Base-by-base conservation (phyloP, 2,113 vertebrate genomes). In the Scatophagus argus region DNA sequence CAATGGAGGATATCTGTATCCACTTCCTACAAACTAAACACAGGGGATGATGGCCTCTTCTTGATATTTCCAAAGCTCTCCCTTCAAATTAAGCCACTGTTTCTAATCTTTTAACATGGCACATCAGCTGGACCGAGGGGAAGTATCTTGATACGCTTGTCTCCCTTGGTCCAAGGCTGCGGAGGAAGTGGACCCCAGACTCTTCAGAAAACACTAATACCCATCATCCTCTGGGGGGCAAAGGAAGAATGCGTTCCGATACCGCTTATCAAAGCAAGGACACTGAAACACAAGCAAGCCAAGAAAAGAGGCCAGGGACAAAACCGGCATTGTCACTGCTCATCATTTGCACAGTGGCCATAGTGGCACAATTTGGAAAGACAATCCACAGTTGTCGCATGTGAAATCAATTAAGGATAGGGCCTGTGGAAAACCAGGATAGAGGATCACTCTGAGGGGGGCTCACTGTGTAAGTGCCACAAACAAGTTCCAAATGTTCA, bases 371-470 rank as follows among this genome's bases (percentile, higher is more conserved):
- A 71, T 82, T 82, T 2, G 3, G 66, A 63, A 63, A 86, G 77
- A 89, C 77, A 88, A 86, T 79, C 77, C 79, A 69, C 64, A 79
- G 71, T 83, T 77, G 85, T 81, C 16, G 19, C 77, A 85, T 77
- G 84, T 86, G 76, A 91, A 93, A 93, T 93, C 92, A 92, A 93
- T 93, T 93, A 92, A 84, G 83, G 79, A 69, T 9, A 70, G 54
- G 66, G 64, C 39, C 77, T n/a, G 63, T 81, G 82, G 59, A 79
- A 82, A 87, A 82, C 69, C 34, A 39, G 76, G 39, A 41, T 51
- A 43, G 74, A 72, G 60, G 46, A 72, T 75, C 46, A 43, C 67
- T 46, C 62, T 29, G 65, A 51, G 44, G 60, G 69, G 60, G 16
- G 7, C 23, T 83, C 21, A 21, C 13, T 23, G 44, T 65, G 29